These are phyloP conservation scores for Megastigmus dorsalis DNA, from an alignment of 2,888 invertebrate species.

Conservation along the genomic window DNA sequence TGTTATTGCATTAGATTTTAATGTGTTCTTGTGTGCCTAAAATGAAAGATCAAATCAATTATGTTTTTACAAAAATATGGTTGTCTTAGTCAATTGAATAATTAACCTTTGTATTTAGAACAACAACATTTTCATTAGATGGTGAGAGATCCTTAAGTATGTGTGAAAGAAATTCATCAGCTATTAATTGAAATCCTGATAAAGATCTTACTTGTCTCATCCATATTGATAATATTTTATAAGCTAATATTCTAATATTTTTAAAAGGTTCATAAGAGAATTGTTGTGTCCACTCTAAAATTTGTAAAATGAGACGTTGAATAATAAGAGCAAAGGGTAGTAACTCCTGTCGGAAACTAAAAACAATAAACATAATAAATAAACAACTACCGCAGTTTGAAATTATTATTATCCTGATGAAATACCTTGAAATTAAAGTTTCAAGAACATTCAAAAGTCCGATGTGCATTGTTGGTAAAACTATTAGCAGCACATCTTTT, in stretches of 20 bases:
- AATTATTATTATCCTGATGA: constrained; percentile 10
- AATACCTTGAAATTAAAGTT: constrained; percentile 66
- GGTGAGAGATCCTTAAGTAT: constrained; percentile 65
- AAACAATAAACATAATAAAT: constrained; percentile 20
- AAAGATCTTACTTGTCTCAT: constrained; percentile 60
- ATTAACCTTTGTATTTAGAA: constrained; percentile 60
- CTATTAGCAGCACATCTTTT: constrained; percentile 62
- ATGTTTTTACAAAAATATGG: too few species aligned
- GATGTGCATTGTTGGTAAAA: constrained; percentile 66
- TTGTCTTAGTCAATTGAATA: constrained; percentile 41
- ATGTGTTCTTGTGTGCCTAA: constrained; percentile 47
- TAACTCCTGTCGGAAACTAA: constrained; percentile 66
- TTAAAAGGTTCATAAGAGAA: constrained; percentile 60
- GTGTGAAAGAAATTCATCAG: constrained; percentile 63
- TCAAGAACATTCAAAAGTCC: constrained; percentile 64
- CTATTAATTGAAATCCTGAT: constrained; percentile 66
- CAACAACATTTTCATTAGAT: constrained; percentile 62
- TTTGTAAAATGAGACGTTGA: constrained; percentile 65
- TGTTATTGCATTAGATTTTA: constrained; percentile 64
- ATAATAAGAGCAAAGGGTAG: constrained; percentile 64
- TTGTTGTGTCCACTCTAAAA: constrained; percentile 65
- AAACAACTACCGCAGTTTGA: too few species aligned
- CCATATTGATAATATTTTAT: constrained; percentile 67
- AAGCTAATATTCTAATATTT: constrained; percentile 62
- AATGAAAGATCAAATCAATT: too few species aligned